Base-by-base conservation (phyloP, 1,140 invertebrate species). In the Anoplolepis gracilipes region DNA sequence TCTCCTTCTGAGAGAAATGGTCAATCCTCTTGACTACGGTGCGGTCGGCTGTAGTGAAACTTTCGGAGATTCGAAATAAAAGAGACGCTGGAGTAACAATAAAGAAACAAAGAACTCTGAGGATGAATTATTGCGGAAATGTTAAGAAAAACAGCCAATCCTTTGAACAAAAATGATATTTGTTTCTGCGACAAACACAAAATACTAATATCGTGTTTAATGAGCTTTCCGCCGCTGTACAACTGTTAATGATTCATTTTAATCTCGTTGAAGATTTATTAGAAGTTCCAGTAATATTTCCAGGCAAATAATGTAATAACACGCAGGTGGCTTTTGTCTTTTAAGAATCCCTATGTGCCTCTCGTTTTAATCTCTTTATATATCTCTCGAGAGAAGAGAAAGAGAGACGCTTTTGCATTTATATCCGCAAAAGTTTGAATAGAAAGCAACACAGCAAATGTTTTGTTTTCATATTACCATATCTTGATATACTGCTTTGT, bases 1-100 rank as follows among this genome's bases (percentile, higher is more conserved):
- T 82, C 53, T 88, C 22, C 55, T 49, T 7, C 36, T 0, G 39
- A 28, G 11, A 64, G 75, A 88, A 79, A 88, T 75, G n/a, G 53
- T 22, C 61, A 55, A 61, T 61, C 39, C 57, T 75, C 59, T 57
- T 25, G 61, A 72, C 28, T 49, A 81, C 61, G 46, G 46, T 76
- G 72, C 42, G 33, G 36, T 82, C 49, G 46, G 10, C 61, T 46
- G 75, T 77, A 55, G 70, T 65, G 11, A 77, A 82, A 86, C 36
- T 77, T 88, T 81, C 19, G 65, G 55, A 70, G 42, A 55, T 19
- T 13, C 6, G 77, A 2, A 10, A 28, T 11, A 46, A 61, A 87
- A 42, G 65, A 67, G 22, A 25, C 72, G 59, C 30, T 42, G 62
- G 19, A 33, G 22, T 1, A 25, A 85, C 36, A 28, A 25, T 70